Evolutionary conservation across 2,113 vertebrate genomes (phyloP), one percentile per base, ranked within the genome.

Genomic region (Probosciger aterrimus): DNA sequence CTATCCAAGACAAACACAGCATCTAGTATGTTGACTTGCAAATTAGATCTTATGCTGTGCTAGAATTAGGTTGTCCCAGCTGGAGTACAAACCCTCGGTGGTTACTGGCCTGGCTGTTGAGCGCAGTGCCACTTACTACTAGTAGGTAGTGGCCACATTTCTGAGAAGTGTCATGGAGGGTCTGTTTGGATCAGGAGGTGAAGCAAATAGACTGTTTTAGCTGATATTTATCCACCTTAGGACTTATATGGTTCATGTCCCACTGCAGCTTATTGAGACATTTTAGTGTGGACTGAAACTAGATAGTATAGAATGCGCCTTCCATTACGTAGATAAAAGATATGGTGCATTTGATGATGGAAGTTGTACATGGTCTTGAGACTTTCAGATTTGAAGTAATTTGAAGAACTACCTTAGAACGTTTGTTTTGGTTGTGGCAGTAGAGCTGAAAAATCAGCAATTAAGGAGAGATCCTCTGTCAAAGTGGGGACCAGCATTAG

Each of bases 401-500:
- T 75, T 79, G 30, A 79, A 47, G 27, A 67, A 47, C 46, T 67
- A 8, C 46, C 9, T 46, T 53, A 52, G 27, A 41, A 17, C 3
- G 3, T 75, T 76, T 69, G 9, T 31, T 94, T 86, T 35, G 4
- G 1, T 33, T 11, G 6, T 80, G 49, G 31, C 49, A 93, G 41
- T 24, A 52, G 44, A 74, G 18, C 44, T 93, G 59, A 84, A 74
- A 78, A 89, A 49, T 43, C 14, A 37, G 9, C 63, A 31, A 20
- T 73, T 81, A 35, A 81, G 31, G 10, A 35, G 57, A 35, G 47
- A n/a, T 62, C 17, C 10, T 78, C 53, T 70, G 6, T 70, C 18
- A 67, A 67, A 22, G 28, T 0, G 1, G 28, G 37, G n/a, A 27
- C 18, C 43, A 46, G 5, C 0, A 1, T 30, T 63, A 68, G n/a